These are phyloP conservation scores for Mactromeris polynyma DNA, from an alignment of 2,888 invertebrate genomes.

Conservation along the genomic window DNA sequence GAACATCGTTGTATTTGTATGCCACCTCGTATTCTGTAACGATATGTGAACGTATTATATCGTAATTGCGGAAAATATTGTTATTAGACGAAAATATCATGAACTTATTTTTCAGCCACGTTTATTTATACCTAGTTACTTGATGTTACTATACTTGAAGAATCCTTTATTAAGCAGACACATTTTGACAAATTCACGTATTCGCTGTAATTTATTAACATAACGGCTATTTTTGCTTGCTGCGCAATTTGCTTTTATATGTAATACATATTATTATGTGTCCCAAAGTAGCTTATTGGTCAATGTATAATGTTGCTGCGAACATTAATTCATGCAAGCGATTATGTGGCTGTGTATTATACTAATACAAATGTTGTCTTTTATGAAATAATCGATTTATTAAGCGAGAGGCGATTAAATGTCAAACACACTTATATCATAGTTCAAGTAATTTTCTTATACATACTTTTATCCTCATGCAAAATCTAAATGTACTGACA, in stretches of 20 bases:
- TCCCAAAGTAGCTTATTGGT: background rate
- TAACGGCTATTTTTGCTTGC: background rate
- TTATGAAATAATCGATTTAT: background rate
- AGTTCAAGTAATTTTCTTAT: too few species aligned
- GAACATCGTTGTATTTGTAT: background rate
- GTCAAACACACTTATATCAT: background rate
- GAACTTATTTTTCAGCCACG: too few species aligned
- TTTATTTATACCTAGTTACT: too few species aligned
- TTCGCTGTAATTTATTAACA: background rate
- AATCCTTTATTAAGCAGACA: too few species aligned
- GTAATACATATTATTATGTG: background rate
- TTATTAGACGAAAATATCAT: too few species aligned
- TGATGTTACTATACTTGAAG: too few species aligned
- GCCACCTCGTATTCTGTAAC: background rate
- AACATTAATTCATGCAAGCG: background rate
- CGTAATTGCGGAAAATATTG: background rate
- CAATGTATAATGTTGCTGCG: slow-evolving; percentile 1
- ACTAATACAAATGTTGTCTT: background rate
- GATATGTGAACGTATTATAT: background rate
- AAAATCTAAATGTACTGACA: background rate
- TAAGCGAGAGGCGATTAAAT: background rate
- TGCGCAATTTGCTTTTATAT: background rate
- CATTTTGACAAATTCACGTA: too few species aligned
- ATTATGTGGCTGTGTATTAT: background rate
- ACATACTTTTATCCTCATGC: too few species aligned